Evolutionary conservation across 2,113 vertebrate species (phyloP).

Genomic region (Ciconia stormi): DNA sequence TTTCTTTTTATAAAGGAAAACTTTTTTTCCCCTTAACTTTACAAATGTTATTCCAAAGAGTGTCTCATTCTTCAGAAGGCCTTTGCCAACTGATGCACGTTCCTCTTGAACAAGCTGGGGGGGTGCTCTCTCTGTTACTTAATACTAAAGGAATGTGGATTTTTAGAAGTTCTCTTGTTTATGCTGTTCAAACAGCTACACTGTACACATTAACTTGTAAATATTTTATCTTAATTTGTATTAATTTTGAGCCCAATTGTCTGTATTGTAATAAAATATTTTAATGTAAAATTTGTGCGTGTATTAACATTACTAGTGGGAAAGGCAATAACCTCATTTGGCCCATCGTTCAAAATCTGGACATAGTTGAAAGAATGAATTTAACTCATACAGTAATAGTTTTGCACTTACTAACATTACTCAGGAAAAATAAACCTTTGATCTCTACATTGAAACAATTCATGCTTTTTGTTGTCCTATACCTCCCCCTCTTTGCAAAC

Average conservation of each 20-base stretch:
- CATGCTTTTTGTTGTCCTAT: background rate
- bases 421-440: background rate
- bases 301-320: background rate
- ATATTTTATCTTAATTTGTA: conserved; percentile 79
- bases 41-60: background rate
- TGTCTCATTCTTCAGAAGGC: background rate
- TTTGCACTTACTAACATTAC: background rate
- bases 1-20: background rate
- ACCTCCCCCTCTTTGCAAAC: background rate
- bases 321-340: background rate
- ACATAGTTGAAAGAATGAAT: background rate
- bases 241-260: conserved; percentile 71
- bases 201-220: conserved; percentile 73
- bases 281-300: conserved; percentile 61
- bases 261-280: conserved; percentile 81
- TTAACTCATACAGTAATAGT: background rate
- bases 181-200: conserved; percentile 45
- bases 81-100: background rate
- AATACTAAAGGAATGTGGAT: conserved; percentile 22
- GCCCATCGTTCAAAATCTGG: background rate
- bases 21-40: background rate
- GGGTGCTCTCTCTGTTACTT: background rate
- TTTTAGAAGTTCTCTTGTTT: conserved; percentile 43
- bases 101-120: background rate
- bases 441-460: background rate